Base-by-base conservation (phyloP, 2,113 vertebrate genomes). In the Peromyscus leucopus region DNA sequence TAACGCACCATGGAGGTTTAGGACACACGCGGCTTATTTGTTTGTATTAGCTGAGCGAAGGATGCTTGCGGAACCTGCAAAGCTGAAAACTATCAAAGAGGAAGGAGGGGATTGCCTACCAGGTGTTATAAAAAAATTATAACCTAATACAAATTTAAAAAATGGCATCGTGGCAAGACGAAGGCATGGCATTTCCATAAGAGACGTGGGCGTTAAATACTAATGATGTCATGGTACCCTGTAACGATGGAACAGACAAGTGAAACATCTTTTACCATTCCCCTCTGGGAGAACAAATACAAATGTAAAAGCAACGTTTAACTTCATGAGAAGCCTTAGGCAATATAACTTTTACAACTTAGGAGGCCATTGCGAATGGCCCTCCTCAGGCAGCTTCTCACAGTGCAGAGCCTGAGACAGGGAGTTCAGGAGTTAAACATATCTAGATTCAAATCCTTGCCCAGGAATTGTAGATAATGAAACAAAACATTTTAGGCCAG, bases 21-120 rank as follows among this genome's bases (percentile, higher is more conserved):
- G 22, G 51, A 86, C 63, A 80, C 28, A 31, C 80, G 33, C 63
- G 96, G 48, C 83, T 94, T 69, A 79, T 84, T 36, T 83, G 39
- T 92, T 91, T 65, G 26, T 80, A 80, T 92, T 94, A 42, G 75
- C 4, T n/a, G n/a, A 7, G 24, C 63, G 65, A 89, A 96, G 94
- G 63, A 91, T 96, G 72, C 5, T 92, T 65, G 1, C 13, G 2
- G 13, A 55, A 13, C 13, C 57, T 89, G 48, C 9, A 72, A 65
- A 93, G 24, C 21, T 48, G 13, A 86, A 71, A 74, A 80, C 8
- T 75, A 39, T 42, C 80, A 89, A 95, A 76, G 7, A 83, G 22
- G 65, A 85, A 67, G 10, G 46, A 84, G 31, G 22, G 2, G 0
- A 16, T 48, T 72, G 69, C 21, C 85, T 88, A 80, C 10, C 11